Percentiles rank a stretch among this genome's conserved stretches.
phyloP scores from a whole-genome alignment of 2,797 vertebrate genomes.

The Aphelocoma californica region DNA sequence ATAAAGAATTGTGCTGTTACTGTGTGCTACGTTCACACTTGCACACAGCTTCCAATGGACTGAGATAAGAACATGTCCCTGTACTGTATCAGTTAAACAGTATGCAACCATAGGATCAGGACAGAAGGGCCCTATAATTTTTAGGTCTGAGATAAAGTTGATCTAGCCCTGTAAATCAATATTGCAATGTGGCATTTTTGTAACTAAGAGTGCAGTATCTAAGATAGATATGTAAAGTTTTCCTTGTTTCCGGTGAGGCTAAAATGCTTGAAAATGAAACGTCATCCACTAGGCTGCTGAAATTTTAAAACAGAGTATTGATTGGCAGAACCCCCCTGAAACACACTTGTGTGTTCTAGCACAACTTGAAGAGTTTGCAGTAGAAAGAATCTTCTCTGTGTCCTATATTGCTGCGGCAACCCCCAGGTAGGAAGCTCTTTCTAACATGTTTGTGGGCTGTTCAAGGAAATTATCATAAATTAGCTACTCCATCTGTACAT shows the following conservation, averaged over 20 bases:
- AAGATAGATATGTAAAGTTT: background rate
- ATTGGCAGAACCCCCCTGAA: background rate
- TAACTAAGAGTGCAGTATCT: background rate
- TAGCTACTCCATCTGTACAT: rapidly evolving
- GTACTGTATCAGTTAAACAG: background rate
- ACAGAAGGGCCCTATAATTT: background rate
- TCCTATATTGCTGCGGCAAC: background rate
- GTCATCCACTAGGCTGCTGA: background rate
- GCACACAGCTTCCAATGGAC: rapidly evolving
- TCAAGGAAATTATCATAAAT: background rate
- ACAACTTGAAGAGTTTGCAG: background rate
- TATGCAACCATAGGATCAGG: background rate
- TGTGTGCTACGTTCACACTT: rapidly evolving
- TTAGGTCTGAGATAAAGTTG: background rate
- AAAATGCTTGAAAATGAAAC: background rate
- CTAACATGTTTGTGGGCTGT: background rate
- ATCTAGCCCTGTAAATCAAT: background rate
- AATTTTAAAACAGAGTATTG: background rate
- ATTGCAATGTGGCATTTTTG: background rate
- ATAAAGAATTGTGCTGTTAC: background rate
- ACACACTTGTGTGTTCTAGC: background rate
- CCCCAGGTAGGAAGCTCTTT: rapidly evolving
- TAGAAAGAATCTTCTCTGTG: background rate
- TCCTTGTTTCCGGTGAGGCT: background rate
- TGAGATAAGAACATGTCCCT: background rate